Evolutionary conservation across 2,888 invertebrate genomes (phyloP), one percentile per base, ranked within the genome.

Genomic region (Pyrochroa serraticornis): DNA sequence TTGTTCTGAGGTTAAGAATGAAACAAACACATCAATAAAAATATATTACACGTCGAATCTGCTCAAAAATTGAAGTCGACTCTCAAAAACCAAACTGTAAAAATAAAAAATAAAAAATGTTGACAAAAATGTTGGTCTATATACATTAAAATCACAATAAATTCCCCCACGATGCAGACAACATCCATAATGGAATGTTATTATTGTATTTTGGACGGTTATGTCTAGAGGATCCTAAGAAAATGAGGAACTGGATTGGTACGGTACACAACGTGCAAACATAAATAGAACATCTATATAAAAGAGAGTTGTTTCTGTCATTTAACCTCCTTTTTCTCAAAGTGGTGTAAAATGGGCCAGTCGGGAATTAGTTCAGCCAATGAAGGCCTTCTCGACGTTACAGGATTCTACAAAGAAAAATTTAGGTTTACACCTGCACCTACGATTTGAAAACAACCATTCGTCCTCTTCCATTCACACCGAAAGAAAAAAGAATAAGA

Each of bases 311-410:
- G 66, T 67, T 64, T 69, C 70, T 73, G 70, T 72, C 74, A 70
- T 85, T 90, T 87, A 90, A 93, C 92, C 92, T 93, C 92, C 86
- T 88, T 86, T 84, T 84, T 87, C 84, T 84, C 85, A 85, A 88
- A 87, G 84, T 87, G 89, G 82, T 91, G 90, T 79, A 93, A 89
- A 80, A 88, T 89, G 78, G 95, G 95, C 95, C 95, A 96, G 85
- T 95, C 95, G 78, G 95, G 95, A 82, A 96, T 95, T 85, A 95
- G 86, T 84, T 96, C 95, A 77, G 93, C 93, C 82, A 95, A 86
- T 77, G 93, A 94, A 79, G 88, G 90, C 85, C 93, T 87, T 86
- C 93, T 88, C 73, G 84, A 82, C 80, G 83, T 78, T 79, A 77
- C 75, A 69, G 79, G 77, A 70, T 74, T 77, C 79, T 79, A 79